These are phyloP conservation scores for Chrysochloris asiatica DNA, from an alignment of 2,113 vertebrate genomes.

Conservation along the genomic window DNA sequence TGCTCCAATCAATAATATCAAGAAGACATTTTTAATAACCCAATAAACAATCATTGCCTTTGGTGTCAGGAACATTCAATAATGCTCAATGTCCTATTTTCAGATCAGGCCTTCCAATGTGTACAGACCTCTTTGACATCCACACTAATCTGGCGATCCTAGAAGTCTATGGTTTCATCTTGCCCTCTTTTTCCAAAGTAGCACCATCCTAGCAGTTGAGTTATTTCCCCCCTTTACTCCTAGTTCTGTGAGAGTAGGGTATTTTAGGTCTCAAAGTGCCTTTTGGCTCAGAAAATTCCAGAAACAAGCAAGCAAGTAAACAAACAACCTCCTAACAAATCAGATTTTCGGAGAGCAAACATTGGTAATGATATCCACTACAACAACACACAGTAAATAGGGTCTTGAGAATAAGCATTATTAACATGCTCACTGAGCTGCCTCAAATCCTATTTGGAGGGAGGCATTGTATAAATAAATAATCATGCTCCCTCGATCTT, in stretches of 20 bases:
- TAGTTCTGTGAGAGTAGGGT: not conserved
- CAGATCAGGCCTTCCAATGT: fast-evolving
- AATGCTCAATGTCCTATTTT: not conserved
- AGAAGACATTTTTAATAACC: not conserved
- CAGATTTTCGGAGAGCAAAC: constrained; percentile 56
- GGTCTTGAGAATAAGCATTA: constrained; percentile 70
- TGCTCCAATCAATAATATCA: not conserved
- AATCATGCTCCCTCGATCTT: constrained; percentile 64
- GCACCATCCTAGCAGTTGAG: not conserved
- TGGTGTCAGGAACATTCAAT: not conserved
- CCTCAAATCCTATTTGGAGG: constrained; percentile 72
- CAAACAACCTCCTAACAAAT: not conserved
- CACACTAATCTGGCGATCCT: not conserved
- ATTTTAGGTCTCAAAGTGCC: not conserved
- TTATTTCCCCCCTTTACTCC: not conserved
- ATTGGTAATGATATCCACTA: constrained; percentile 55
- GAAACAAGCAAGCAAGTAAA: not conserved
- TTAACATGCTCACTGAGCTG: constrained; percentile 74
- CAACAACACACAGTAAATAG: constrained; percentile 39
- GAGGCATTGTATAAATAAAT: constrained; percentile 74
- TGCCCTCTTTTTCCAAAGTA: fast-evolving
- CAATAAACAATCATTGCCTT: not conserved
- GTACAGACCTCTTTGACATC: not conserved
- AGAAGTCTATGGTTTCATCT: not conserved
- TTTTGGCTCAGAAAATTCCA: constrained; percentile 59